Evolutionary conservation across 2,797 vertebrate species (phyloP).

Genomic region (Catostomus latipinnis): DNA sequence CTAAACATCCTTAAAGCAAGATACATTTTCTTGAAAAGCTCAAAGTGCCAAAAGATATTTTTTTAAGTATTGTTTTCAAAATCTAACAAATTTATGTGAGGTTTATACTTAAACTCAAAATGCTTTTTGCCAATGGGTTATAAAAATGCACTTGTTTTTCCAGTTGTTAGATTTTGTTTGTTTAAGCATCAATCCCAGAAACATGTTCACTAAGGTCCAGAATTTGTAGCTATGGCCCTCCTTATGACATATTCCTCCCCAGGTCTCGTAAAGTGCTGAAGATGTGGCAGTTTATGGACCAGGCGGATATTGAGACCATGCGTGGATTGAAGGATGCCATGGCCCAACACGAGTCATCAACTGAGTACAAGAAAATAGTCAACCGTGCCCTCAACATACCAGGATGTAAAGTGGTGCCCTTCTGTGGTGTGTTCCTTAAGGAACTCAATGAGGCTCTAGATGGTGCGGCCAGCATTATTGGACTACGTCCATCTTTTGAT

Average conservation of each 20-base stretch:
- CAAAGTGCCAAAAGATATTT: no score
- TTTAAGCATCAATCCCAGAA: not conserved
- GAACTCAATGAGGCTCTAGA: slow-evolving; percentile 94
- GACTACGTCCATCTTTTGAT: slow-evolving; percentile 84
- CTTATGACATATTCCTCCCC: not conserved
- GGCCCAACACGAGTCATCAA: slow-evolving; percentile 95
- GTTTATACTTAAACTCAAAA: no score
- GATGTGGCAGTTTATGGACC: slow-evolving; percentile 99
- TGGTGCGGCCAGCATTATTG: slow-evolving; percentile 91
- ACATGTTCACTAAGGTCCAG: not conserved
- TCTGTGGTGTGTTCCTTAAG: slow-evolving; percentile 97
- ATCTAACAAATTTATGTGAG: no score
- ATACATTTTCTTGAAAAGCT: no score
- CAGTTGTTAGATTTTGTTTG: no score
- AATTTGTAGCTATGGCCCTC: not conserved
- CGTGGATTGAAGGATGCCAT: slow-evolving; percentile 95
- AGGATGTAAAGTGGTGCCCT: slow-evolving; percentile 96
- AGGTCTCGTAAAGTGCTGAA: slow-evolving; percentile 98
- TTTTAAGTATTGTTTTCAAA: no score
- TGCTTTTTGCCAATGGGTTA: no score
- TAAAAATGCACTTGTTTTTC: no score
- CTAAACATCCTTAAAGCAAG: no score
- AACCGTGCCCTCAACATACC: slow-evolving; percentile 95
- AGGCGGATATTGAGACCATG: slow-evolving; percentile 97
- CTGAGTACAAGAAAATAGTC: slow-evolving; percentile 92